These are phyloP conservation scores for Aegypius monachus DNA, from an alignment of 2,113 vertebrate species.

Conservation along the genomic window DNA sequence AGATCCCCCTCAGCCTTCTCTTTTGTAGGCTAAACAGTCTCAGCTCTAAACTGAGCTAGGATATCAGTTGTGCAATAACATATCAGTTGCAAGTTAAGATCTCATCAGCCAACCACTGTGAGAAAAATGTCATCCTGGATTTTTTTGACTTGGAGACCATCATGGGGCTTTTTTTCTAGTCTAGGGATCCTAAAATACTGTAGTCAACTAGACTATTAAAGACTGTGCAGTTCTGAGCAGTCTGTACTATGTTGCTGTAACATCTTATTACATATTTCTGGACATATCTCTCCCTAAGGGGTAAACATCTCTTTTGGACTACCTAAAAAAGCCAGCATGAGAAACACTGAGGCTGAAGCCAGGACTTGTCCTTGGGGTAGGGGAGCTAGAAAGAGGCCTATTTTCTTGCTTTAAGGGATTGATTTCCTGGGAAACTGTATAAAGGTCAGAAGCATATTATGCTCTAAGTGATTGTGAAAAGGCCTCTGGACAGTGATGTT, in stretches of 20 bases:
- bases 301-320: not conserved
- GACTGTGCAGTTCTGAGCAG: not conserved
- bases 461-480: not conserved
- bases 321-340: not conserved
- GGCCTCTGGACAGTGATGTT: not conserved
- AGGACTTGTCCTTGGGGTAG: not conserved
- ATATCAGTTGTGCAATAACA: not conserved
- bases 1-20: not conserved
- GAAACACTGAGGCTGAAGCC: not conserved
- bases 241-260: not conserved
- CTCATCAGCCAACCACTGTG: not conserved
- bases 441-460: constrained; percentile 26
- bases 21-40: not conserved
- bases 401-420: constrained; percentile 2
- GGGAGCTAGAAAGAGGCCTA: not conserved
- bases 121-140: not conserved
- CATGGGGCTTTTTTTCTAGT: not conserved
- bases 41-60: not conserved
- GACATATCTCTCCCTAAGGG: not conserved
- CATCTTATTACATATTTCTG: not conserved
- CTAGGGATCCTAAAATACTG: not conserved
- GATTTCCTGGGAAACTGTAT: constrained; percentile 37
- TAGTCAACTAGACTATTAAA: not conserved
- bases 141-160: not conserved
- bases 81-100: not conserved